These are phyloP conservation scores for Campylorhamphus procurvoides DNA, from an alignment of 2,113 vertebrate genomes.

Conservation along the genomic window DNA sequence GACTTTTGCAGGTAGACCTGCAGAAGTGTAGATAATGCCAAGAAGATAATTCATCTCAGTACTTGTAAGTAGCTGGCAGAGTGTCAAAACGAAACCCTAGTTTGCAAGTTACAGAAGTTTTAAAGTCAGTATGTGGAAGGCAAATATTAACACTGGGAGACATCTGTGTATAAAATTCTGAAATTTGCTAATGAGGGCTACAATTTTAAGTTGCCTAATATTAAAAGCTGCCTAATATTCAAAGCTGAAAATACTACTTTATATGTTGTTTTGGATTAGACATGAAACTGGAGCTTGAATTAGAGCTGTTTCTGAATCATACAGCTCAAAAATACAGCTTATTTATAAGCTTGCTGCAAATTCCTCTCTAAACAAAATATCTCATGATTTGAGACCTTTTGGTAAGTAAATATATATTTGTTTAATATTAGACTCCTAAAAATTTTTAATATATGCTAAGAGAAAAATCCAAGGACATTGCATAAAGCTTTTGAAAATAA, in stretches of 20 bases:
- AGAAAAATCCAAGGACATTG: background rate
- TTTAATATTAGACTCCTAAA: background rate
- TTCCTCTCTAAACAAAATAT: background rate
- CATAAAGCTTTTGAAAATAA: background rate
- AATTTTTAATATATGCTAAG: background rate
- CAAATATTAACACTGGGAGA: rapidly evolving
- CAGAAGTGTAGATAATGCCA: background rate
- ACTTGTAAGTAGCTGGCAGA: background rate
- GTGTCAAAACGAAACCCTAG: background rate
- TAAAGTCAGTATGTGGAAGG: background rate
- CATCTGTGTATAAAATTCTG: background rate
- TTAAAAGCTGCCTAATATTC: background rate
- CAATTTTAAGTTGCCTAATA: background rate
- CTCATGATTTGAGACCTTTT: background rate
- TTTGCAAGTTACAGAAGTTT: background rate
- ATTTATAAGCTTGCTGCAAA: background rate
- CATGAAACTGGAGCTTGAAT: background rate
- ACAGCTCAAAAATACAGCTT: background rate
- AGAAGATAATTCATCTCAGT: background rate
- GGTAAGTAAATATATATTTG: background rate
- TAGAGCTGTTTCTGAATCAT: background rate
- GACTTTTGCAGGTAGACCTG: background rate
- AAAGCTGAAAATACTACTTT: background rate
- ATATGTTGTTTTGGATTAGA: background rate
- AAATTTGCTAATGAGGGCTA: background rate